Conservation (phyloP, 2,888 invertebrate species). For the Amphipyra berbera region DNA sequence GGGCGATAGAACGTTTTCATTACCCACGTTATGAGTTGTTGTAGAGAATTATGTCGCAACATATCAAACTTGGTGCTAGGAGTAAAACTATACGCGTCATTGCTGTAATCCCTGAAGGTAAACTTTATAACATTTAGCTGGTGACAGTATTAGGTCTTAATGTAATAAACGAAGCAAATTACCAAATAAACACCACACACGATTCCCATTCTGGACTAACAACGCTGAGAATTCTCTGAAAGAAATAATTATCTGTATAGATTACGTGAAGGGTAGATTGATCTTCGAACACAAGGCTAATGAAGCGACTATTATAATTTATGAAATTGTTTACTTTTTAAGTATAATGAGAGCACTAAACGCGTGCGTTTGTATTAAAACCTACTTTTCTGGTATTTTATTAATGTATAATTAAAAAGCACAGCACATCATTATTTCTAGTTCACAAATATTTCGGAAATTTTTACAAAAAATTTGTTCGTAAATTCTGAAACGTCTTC, state of each 20-base stretch:
- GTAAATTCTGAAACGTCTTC: constrained; percentile 24
- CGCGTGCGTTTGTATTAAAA: not conserved
- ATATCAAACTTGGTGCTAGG: constrained; percentile 39
- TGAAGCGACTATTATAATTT: not conserved
- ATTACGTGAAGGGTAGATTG: too few species aligned
- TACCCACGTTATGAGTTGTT: constrained; percentile 58
- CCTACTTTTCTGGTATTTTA: not conserved
- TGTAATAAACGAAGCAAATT: not conserved
- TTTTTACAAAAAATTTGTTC: too few species aligned
- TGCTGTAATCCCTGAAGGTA: constrained; percentile 9
- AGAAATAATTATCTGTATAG: too few species aligned
- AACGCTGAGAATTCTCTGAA: too few species aligned
- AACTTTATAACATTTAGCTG: not conserved
- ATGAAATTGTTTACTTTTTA: not conserved
- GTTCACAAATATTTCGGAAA: too few species aligned
- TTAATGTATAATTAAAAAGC: too few species aligned
- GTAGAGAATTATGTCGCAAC: constrained; percentile 53
- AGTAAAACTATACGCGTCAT: constrained; percentile 15
- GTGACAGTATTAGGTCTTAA: not conserved
- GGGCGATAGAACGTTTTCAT: constrained; percentile 62
- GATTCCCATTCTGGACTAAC: too few species aligned
- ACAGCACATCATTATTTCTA: too few species aligned
- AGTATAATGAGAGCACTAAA: not conserved
- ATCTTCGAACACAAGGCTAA: not conserved
- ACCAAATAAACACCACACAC: too few species aligned